Base-by-base conservation (phyloP, 2,888 invertebrate genomes). In the Toxonevra muliebris region DNA sequence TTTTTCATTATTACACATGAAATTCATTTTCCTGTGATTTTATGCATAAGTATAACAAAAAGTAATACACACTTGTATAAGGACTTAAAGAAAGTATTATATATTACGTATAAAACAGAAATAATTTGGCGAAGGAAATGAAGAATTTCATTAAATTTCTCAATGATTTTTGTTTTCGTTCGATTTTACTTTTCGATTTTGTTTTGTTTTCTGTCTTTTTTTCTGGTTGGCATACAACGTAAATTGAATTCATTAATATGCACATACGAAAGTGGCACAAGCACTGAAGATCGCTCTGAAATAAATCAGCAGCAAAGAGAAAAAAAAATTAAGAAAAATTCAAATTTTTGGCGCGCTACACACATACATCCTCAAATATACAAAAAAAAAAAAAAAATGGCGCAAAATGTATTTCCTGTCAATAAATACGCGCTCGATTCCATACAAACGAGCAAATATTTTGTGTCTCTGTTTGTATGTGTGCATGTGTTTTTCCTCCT, bases 251-350 rank as follows among this genome's bases (percentile, higher is more conserved):
- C 52, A 52, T 52, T 52, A n/a, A 15, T 13, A 52, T 52, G 52
- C 19, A 19, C 10, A 52, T 10, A 52, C 15, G 15, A 19, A 15
- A 52, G 19, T 9, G 13, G 30, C 19, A 61, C 50, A 48, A 61
- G 13, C 13, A 30, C 30, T 30, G 3, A 30, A 2, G 2, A 2
- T 30, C 30, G 30, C 30, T 48, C 20, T 13, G 42, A 60, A 50
- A 58, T 9, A 19, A 58, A 30, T 30, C 30, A 30, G 30, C 40
- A 45, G 3, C 42, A 19, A 45, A 60, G 12, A 42, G 19, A 11
- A 45, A 45, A 43, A 60, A n/a, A n/a, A 60, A 60, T 55, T 71
- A 64, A 70, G 71, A 67, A 48, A 61, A 48, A 52, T 50, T 10
- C 2, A 30, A 30, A 30, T 30, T 30, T 30, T 2, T 2, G 3